Percentiles rank a stretch among this genome's conserved stretches.
phyloP scores from a whole-genome alignment of 2,113 vertebrate genomes.

The Chionodraco myersi region DNA sequence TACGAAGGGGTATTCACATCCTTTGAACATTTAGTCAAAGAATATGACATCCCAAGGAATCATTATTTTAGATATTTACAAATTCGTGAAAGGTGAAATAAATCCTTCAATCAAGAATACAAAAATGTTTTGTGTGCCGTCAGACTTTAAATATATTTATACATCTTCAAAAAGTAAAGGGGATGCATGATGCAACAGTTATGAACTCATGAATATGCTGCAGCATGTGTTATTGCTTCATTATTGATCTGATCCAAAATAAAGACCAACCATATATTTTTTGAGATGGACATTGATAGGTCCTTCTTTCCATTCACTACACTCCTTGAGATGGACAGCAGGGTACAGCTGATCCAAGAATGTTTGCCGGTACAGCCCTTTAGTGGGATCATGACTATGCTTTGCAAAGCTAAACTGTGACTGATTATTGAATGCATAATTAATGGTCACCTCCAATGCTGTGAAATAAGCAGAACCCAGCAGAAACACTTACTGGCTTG shows the following conservation, averaged over 20 bases:
- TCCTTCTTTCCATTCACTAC: not conserved
- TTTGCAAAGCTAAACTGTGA: not conserved
- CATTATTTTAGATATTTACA: no score
- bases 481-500: slow-evolving; percentile 83
- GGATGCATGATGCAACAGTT: no score
- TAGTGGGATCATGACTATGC: not conserved
- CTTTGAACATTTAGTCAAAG: no score
- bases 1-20: no score
- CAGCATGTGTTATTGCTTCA: not conserved
- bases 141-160: not conserved
- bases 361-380: not conserved
- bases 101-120: no score
- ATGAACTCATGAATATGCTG: no score
- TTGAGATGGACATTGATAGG: not conserved
- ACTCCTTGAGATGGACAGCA: not conserved
- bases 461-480: not conserved
- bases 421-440: not conserved
- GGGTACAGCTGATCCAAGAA: not conserved
- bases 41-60: no score
- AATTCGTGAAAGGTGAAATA: no score
- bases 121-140: not conserved
- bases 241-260: not conserved
- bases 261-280: not conserved
- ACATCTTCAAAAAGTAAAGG: not conserved
- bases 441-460: not conserved